Conservation (phyloP, 2,888 invertebrate genomes). For the Leuctra nigra region DNA sequence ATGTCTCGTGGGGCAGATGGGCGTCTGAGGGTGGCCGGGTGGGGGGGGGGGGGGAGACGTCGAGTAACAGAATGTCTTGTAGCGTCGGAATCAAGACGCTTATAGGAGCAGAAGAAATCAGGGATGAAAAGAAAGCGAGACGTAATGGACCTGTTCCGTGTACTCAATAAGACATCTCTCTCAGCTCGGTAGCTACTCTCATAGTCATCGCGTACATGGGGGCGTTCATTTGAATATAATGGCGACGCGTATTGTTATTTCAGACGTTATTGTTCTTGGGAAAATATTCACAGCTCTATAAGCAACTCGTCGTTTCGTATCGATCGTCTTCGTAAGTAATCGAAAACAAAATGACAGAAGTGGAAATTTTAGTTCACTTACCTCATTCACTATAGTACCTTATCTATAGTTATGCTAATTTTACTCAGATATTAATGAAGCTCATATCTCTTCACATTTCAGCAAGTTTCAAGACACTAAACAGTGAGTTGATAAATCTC, state of each 20-base stretch:
- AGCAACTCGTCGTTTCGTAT: no score
- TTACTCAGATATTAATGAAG: no score
- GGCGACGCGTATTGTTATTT: neutral
- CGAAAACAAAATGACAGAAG: no score
- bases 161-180: neutral
- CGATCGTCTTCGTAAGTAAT: no score
- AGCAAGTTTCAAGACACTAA: no score
- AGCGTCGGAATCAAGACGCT: neutral
- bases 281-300: no score
- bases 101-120: neutral
- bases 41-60: slow-evolving; percentile 1
- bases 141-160: neutral
- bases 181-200: neutral
- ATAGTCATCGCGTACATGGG: neutral
- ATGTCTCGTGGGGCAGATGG: slow-evolving; percentile 9
- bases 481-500: no score
- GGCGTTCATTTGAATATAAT: neutral
- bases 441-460: no score
- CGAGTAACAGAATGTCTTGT: neutral
- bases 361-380: no score
- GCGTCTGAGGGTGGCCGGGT: neutral
- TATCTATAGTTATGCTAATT: no score
- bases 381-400: no score
- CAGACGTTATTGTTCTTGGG: slow-evolving; percentile 1
- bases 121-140: neutral